Base-by-base conservation (phyloP, 2,113 vertebrate species). In the Neoarius graeffei region DNA sequence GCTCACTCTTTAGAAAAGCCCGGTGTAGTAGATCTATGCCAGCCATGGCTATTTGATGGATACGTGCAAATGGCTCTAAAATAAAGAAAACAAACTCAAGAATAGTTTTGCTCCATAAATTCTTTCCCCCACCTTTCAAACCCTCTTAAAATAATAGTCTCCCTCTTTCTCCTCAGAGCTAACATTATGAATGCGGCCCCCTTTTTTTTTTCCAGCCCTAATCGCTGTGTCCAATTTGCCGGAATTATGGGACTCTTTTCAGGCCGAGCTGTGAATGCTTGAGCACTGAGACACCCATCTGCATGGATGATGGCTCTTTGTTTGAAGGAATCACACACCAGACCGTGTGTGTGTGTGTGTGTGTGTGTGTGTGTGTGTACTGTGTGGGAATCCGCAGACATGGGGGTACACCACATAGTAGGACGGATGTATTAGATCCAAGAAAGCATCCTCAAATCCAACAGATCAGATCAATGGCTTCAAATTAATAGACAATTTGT, bases 181-280 rank as follows among this genome's bases (percentile, higher is more conserved):
- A 48, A 87, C 89, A 88, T 83, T 88, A 77, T 77, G 86, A 91
- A 93, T 92, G 83, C 88, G 85, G 67, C 56, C 76, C 56, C 17
- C n/a, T 77, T 79, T 25, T 77, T 11, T 91, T 83, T 89, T 83
- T 88, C 84, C 89, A 81, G 88, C 90, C 92, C 91, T 93, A 94
- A 94, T 93, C 90, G 79, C 90, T 52, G 84, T 81, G 85, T 92
- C 91, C 87, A 93, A 91, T 92, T 93, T 92, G 71, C 91, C 90
- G 91, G 88, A 93, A 92, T 92, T 93, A 91, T 90, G 90, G 85
- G 90, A 90, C 91, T 92, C 91, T 93, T 90, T 92, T 91, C 90
- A 91, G 90, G 87, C 91, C 69, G 62, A 54, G 73, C 89, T 84
- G 88, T 89, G 91, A 92, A 93, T 84, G 23, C 82, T 92, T 91